Conservation (phyloP, 92 coral and sea anemone genomes). For the Phenganax subtilis region DNA sequence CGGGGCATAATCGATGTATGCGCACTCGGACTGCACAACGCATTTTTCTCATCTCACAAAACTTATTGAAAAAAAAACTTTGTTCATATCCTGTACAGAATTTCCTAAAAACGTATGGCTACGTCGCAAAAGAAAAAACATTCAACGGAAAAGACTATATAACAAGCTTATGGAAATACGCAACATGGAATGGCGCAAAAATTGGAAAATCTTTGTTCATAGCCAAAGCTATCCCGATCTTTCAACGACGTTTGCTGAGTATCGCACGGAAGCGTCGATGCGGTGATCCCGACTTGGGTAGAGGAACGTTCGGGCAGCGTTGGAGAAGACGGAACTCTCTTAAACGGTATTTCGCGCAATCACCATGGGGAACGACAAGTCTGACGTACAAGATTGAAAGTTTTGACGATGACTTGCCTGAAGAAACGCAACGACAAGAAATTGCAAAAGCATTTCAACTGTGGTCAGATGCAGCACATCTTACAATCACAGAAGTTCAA, state of each 20-base stretch:
- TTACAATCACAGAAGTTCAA: slow-evolving; percentile 37
- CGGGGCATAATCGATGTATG: no score
- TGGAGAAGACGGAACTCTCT: neutral
- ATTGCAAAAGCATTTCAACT: slow-evolving; percentile 54
- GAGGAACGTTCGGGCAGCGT: neutral
- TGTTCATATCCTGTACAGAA: neutral
- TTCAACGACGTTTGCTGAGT: neutral
- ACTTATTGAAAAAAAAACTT: no score
- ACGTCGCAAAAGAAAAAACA: neutral
- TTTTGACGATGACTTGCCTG: slow-evolving; percentile 44
- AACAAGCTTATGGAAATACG: neutral
- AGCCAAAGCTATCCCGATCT: neutral
- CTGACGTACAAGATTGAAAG: slow-evolving; percentile 46
- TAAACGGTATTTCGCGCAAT: slow-evolving; percentile 21
- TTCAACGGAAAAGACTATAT: neutral
- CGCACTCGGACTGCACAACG: no score
- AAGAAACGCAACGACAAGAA: slow-evolving; percentile 36
- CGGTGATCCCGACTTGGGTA: slow-evolving; percentile 22
- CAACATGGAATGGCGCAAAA: slow-evolving; percentile 7
- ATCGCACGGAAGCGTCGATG: neutral
- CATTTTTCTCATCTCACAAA: no score
- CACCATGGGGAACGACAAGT: slow-evolving; percentile 43
- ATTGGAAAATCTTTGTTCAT: neutral
- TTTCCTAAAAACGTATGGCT: slow-evolving; percentile 7
- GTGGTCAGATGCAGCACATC: slow-evolving; percentile 53